Base-by-base conservation (phyloP, 2,797 vertebrate genomes). In the Bufotes viridis region DNA sequence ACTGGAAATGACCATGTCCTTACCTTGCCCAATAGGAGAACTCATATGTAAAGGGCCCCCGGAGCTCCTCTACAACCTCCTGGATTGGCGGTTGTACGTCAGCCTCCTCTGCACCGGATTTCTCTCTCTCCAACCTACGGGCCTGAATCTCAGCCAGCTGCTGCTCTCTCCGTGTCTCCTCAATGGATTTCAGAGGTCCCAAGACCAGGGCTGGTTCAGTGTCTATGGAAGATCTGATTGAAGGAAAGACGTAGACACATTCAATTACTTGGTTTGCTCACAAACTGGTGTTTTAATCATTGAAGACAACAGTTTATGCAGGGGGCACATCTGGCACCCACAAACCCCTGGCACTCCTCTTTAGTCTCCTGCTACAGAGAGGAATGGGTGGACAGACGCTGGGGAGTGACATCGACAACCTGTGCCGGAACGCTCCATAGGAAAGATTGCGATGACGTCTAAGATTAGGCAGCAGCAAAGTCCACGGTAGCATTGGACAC, bases 1-100 rank as follows among this genome's bases (percentile, higher is more conserved):
- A 6, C 42, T 42, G 42, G 42, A 42, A 42, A 42, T 42, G 42
- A 42, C 42, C 42, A 42, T 42, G 22, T 15, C 34, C 34, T 55
- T 86, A 99, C 98, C 98, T 96, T 83, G 98, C 98, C 98, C 98
- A 99, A 91, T 99, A 99, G 1, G 98, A 98, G 91, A 99, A 99
- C 85, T 99, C 98, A 2, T 98, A 98, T 24, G 97, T 95, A 93
- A 98, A 99, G 0, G 98, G 98, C 6, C 97, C 97, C 2, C 94
- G 95, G 8, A 98, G 93, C 9, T 99, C 97, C 4, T 97, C 97
- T 2, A 98, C 97, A 93, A 96, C 96, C 92, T 99, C 98, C 10
- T 96, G 96, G 67, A 96, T 93, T 0, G 96, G 97, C 1, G 96
- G 97, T 55, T 94, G 94, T 92, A 58, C 93, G 0, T 96, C 95